Evolutionary conservation across 2,113 vertebrate genomes (phyloP).

Genomic region (Eonycteris spelaea): DNA sequence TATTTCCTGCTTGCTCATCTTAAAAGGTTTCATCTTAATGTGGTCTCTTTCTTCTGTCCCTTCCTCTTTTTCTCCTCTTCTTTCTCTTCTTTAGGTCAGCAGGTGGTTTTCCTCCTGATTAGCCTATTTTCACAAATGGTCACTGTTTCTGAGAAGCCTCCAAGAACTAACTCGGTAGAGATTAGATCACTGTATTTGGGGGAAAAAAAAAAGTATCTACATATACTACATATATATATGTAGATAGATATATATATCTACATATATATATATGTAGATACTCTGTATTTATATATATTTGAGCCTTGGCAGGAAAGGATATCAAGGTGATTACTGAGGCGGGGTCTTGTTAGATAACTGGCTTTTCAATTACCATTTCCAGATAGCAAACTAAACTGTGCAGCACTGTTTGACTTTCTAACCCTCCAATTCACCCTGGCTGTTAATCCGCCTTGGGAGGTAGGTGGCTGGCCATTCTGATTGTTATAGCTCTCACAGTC

Average conservation of each 20-base stretch:
- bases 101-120: neutral
- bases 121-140: neutral
- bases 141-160: slow-evolving; percentile 14
- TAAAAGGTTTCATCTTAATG: neutral
- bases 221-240: too few species aligned
- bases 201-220: too few species aligned
- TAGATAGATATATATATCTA: too few species aligned
- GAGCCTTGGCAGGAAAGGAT: neutral
- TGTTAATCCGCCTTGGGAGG: neutral
- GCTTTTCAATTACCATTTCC: neutral
- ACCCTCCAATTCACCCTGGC: neutral
- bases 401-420: neutral
- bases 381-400: neutral
- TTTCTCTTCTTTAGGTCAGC: neutral
- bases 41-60: neutral
- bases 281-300: too few species aligned
- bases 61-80: neutral
- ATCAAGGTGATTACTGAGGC: neutral
- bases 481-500: neutral
- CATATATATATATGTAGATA: too few species aligned
- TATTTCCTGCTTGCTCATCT: slow-evolving; percentile 59
- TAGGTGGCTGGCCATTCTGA: neutral
- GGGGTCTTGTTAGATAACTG: neutral
- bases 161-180: slow-evolving; percentile 17
- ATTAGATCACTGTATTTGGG: slow-evolving; percentile 24